A percentile compares a stretch with the other conserved stretches of the same genome.
Evolutionary conservation across 1,140 invertebrate genomes (phyloP).

Genomic region (Camponotus pennsylvanicus): DNA sequence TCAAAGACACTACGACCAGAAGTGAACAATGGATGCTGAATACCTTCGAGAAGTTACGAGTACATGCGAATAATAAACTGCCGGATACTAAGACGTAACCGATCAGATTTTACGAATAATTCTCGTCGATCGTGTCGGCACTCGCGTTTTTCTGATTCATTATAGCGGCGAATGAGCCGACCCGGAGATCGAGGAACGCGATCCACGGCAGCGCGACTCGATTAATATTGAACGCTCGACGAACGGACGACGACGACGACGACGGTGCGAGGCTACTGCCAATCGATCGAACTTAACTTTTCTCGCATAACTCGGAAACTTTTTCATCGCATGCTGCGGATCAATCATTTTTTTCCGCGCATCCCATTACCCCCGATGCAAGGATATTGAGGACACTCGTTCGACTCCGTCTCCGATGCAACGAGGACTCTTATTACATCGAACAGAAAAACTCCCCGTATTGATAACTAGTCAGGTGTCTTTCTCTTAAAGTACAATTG

Average conservation of each 20-base stretch:
- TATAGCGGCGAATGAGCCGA: constrained; percentile 26
- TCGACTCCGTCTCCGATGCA: constrained; percentile 66
- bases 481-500: neutral
- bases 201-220: constrained; percentile 63
- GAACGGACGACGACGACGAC: constrained; percentile 38
- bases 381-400: constrained; percentile 72
- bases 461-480: neutral
- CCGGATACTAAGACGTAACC: constrained; percentile 37
- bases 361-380: constrained; percentile 77
- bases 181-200: constrained; percentile 58
- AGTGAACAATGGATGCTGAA: neutral
- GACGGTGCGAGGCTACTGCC: constrained; percentile 67
- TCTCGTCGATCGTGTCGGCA: constrained; percentile 54
- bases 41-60: constrained; percentile 4
- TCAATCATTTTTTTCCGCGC: constrained; percentile 62
- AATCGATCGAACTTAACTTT: constrained; percentile 58
- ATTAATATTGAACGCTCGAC: constrained; percentile 79
- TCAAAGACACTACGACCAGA: neutral
- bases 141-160: constrained; percentile 54
- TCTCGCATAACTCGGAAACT: constrained; percentile 51
- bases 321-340: constrained; percentile 45
- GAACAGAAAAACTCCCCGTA: constrained; percentile 18
- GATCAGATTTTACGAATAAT: constrained; percentile 70
- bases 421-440: constrained; percentile 66
- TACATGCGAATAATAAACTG: constrained; percentile 29